Evolutionary conservation across 2,797 vertebrate genomes (phyloP).

Genomic region (Neoniphon sammara): DNA sequence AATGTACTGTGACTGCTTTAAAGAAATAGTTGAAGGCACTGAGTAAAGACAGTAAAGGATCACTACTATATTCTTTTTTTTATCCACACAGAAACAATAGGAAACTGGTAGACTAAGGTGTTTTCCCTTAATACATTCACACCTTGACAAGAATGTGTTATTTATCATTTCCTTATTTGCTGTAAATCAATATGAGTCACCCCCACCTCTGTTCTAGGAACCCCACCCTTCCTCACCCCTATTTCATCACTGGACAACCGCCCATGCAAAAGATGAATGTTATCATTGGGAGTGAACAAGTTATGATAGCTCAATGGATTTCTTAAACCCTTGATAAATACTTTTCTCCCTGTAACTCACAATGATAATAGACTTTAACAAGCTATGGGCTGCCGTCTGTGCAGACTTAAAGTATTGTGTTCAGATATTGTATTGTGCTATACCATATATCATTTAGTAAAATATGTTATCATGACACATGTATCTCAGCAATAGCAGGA

Average conservation of each 20-base stretch:
- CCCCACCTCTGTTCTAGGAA: constrained; percentile 34
- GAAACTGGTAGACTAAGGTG: constrained; percentile 42
- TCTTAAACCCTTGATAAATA: background rate
- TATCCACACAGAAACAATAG: constrained; percentile 39
- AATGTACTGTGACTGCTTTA: constrained; percentile 87
- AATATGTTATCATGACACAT: no score
- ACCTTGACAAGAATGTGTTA: constrained; percentile 53
- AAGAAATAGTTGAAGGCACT: constrained; percentile 79
- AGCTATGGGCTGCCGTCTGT: background rate
- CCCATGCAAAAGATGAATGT: background rate
- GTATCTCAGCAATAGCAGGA: no score
- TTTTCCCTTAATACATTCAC: constrained; percentile 46
- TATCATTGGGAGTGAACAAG: constrained; percentile 13
- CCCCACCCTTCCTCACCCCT: background rate
- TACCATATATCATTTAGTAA: no score
- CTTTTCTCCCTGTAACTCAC: background rate
- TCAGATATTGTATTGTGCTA: background rate
- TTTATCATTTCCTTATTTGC: constrained; percentile 69
- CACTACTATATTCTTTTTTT: constrained; percentile 47
- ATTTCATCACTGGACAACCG: constrained; percentile 1
- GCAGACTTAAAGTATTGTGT: background rate
- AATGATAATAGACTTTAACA: background rate
- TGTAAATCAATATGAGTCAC: constrained; percentile 54
- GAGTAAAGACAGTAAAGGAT: constrained; percentile 73
- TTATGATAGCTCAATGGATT: constrained; percentile 5